Base-by-base conservation (phyloP, 2,797 vertebrate species). In the Esox lucius region DNA sequence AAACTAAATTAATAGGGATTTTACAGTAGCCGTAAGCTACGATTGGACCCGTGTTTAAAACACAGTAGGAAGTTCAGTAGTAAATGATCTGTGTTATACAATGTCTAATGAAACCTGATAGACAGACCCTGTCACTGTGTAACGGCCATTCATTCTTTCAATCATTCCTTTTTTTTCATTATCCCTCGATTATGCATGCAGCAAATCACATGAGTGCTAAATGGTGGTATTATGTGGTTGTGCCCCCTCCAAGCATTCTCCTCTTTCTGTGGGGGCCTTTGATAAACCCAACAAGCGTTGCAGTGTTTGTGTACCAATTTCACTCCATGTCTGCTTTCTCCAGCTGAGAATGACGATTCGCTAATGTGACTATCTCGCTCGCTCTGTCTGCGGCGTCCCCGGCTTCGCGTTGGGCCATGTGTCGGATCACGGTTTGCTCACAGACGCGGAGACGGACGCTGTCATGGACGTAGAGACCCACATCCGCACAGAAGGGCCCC, bases 151-250 rank as follows among this genome's bases (percentile, higher is more conserved):
- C 78, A 74, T 73, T 77, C 82, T 74, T 75, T 78, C 74, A 81
- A 73, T 64, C 67, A 68, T 33, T 70, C 49, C 59, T 62, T 74
- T 28, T 9, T 59, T 76, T 79, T 77, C 62, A 51, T 71, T 13
- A 69, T 62, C 42, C 66, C 56, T 59, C 76, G 46, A 35, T 66
- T 76, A 65, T 72, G 59, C 84, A 86, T 87, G 74, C 81, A 72
- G 31, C 1, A 62, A 87, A 79, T 88, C 84, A 88, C 87, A 86
- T 85, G 84, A 84, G 80, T 75, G 77, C 80, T 85, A 83, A 88
- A 88, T 80, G 78, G 82, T 26, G 61, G 72, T 77, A 80, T 85
- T 84, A 80, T 85, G 68, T 8, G 3, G 2, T 77, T 77, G 81
- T 70, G 71, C 83, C 86, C 84, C 79, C 83, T 74, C 78, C 76